Conservation (phyloP, 1,140 invertebrate species). For the Bradynema listronoti region DNA sequence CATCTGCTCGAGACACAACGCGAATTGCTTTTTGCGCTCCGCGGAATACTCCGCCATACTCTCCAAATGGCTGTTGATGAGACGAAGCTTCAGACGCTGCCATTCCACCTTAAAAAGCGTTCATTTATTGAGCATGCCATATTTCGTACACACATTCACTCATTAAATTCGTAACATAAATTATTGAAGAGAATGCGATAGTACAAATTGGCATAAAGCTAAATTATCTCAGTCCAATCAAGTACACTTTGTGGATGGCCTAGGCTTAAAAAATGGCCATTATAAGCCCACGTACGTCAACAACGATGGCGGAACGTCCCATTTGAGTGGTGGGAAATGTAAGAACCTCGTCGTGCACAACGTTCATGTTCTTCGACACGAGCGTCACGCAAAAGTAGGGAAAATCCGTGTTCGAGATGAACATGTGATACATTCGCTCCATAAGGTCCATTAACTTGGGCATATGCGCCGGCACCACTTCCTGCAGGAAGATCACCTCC, state of each 20-base stretch:
- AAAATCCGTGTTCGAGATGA: slow-evolving; percentile 18
- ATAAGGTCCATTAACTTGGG: slow-evolving; percentile 51
- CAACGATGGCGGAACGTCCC: slow-evolving; percentile 35
- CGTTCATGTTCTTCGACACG: slow-evolving; percentile 38
- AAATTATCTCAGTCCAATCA: too few relatives aligned
- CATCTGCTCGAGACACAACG: slow-evolving; percentile 38
- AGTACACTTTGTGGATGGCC: too few relatives aligned
- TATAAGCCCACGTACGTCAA: slow-evolving; percentile 57
- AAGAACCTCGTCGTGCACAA: slow-evolving; percentile 33
- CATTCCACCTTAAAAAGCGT: slow-evolving; percentile 29
- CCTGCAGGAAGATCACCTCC: slow-evolving; percentile 66
- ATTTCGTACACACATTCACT: too few relatives aligned
- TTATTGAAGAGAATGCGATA: too few relatives aligned
- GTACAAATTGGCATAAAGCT: not conserved
- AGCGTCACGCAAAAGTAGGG: slow-evolving; percentile 45
- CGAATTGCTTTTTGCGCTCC: slow-evolving; percentile 34
- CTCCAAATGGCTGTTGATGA: slow-evolving; percentile 47
- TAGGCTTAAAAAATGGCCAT: not conserved
- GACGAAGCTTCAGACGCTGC: slow-evolving; percentile 30
- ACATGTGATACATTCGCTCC: slow-evolving; percentile 35
- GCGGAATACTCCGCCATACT: slow-evolving; percentile 33
- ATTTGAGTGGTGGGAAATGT: slow-evolving; percentile 37
- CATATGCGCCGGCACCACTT: slow-evolving; percentile 62
- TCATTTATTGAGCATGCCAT: too few relatives aligned
- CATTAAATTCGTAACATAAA: too few relatives aligned